Evolutionary conservation across 1,140 invertebrate species (phyloP).

Genomic region (Orius insidiosus): DNA sequence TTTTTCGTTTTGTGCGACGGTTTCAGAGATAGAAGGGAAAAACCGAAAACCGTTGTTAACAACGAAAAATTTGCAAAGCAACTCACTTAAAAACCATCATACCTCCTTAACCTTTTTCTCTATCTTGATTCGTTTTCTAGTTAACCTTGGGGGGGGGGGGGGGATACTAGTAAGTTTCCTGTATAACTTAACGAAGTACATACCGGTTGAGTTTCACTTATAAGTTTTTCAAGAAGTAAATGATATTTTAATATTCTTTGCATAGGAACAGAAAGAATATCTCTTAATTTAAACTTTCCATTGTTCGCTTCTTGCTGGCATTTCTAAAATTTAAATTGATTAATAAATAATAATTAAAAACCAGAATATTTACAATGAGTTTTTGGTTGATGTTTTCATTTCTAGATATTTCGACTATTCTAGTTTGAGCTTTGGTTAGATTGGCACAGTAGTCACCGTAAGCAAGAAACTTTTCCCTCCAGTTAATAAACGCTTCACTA

Average conservation of each 20-base stretch:
- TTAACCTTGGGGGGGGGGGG: too few species aligned
- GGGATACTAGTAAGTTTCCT: too few species aligned
- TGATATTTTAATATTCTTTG: slow-evolving; percentile 96
- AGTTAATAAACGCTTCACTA: slow-evolving; percentile 70
- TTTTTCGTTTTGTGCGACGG: too few species aligned
- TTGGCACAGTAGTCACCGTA: slow-evolving; percentile 94
- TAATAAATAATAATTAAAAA: slow-evolving; percentile 2
- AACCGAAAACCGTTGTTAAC: too few species aligned
- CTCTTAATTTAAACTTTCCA: slow-evolving; percentile 83
- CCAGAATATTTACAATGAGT: slow-evolving; percentile 29
- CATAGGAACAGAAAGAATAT: slow-evolving; percentile 93
- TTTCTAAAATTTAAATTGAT: slow-evolving; percentile 39
- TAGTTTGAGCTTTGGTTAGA: slow-evolving; percentile 59
- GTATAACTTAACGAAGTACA: too few species aligned
- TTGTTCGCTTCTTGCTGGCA: slow-evolving; percentile 87
- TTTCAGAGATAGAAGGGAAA: too few species aligned
- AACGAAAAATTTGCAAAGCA: too few species aligned
- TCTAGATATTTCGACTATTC: slow-evolving; percentile 54
- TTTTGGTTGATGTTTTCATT: slow-evolving; percentile 38
- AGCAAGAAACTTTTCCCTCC: slow-evolving; percentile 75
- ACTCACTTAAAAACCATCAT: too few species aligned
- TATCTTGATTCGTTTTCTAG: too few species aligned
- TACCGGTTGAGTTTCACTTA: slow-evolving; percentile 73
- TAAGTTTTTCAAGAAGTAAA: slow-evolving; percentile 75
- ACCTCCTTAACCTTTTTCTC: too few species aligned